These are phyloP conservation scores for Trogon melanurus DNA, from an alignment of 2,113 vertebrate genomes.

Conservation along the genomic window DNA sequence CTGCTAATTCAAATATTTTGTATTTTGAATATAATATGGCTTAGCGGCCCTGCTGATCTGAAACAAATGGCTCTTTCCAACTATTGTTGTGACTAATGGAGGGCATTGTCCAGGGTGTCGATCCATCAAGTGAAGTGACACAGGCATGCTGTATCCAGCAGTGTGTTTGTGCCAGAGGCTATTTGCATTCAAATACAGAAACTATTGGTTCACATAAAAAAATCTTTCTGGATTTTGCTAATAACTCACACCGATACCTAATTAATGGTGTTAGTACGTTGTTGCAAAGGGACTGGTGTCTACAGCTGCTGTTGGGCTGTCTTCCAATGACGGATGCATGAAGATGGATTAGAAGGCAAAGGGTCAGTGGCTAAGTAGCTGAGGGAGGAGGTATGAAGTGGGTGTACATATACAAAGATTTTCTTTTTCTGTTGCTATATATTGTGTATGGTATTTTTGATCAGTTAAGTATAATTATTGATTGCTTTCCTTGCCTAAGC, in stretches of 20 bases:
- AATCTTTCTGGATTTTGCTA: not conserved
- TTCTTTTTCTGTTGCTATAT: not conserved
- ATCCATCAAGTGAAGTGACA: not conserved
- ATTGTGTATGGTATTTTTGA: not conserved
- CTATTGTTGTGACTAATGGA: not conserved
- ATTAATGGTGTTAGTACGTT: not conserved
- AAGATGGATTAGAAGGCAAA: not conserved
- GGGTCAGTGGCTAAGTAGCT: not conserved
- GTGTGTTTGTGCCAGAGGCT: not conserved
- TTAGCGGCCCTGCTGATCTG: not conserved
- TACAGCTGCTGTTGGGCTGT: not conserved
- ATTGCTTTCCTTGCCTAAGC: not conserved
- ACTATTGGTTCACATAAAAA: not conserved
- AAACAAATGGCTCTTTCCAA: not conserved
- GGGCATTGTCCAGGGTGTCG: not conserved
- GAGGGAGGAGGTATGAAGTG: not conserved
- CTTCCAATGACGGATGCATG: not conserved
- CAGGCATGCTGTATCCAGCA: not conserved
- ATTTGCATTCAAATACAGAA: not conserved
- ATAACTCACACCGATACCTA: not conserved
- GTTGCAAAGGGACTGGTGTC: not conserved
- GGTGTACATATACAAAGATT: not conserved
- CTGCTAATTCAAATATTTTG: not conserved
- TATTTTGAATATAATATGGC: not conserved
- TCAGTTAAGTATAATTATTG: not conserved